A percentile compares a stretch with the other conserved stretches of the same genome.
These are phyloP conservation scores for Rhinoraja longicauda DNA, from an alignment of 2,797 vertebrate genomes.

Conservation along the genomic window DNA sequence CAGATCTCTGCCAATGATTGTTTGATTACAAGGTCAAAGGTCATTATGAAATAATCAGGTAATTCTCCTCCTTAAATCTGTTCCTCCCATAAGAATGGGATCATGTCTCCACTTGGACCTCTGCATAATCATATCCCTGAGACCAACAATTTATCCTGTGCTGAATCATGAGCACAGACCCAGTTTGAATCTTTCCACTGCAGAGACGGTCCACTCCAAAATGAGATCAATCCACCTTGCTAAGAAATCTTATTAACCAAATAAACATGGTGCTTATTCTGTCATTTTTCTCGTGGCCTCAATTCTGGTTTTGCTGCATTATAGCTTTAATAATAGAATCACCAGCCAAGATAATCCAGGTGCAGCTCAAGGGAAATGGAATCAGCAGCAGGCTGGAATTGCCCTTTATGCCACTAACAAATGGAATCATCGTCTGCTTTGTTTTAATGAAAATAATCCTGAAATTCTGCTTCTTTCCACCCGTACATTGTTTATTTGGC, in stretches of 20 bases:
- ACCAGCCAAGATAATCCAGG: background rate
- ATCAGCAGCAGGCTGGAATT: background rate
- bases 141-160: background rate
- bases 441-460: background rate
- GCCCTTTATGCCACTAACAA: conserved; percentile 4
- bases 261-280: background rate
- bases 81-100: background rate
- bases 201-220: background rate
- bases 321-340: conserved; percentile 3
- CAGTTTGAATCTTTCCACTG: background rate
- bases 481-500: no score
- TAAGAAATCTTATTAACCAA: conserved; percentile 13
- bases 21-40: background rate
- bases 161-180: background rate
- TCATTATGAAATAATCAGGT: background rate
- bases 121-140: background rate
- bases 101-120: background rate
- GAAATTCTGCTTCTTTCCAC: background rate
- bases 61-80: background rate
- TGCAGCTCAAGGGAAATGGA: background rate
- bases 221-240: background rate
- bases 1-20: background rate
- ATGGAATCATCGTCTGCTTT: background rate
- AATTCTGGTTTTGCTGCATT: background rate
- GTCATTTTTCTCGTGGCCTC: background rate